A percentile compares a stretch with the other conserved stretches of the same genome.
phyloP scores from a whole-genome alignment of 2,113 vertebrate species.

The Thamnaconus septentrionalis region DNA sequence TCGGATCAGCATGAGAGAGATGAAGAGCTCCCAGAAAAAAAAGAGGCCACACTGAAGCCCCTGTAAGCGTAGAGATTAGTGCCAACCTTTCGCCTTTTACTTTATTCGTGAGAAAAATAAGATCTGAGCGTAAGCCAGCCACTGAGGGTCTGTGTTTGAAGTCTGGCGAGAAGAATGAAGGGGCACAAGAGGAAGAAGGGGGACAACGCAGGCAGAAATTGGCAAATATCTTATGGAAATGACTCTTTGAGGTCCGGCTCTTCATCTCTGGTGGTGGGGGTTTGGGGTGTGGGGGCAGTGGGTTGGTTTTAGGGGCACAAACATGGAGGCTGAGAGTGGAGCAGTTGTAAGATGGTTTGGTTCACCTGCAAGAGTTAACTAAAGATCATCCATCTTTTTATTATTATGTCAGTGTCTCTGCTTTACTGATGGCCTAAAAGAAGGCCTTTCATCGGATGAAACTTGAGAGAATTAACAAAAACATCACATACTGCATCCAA shows the following conservation, averaged over 20 bases:
- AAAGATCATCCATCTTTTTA: too few relatives aligned
- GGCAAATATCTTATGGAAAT: constrained; percentile 17
- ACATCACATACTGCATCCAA: too few relatives aligned
- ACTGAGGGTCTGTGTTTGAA: constrained; percentile 27
- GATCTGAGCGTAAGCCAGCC: constrained; percentile 34
- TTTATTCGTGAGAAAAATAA: constrained; percentile 40
- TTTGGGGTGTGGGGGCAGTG: neutral
- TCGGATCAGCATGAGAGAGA: constrained; percentile 24
- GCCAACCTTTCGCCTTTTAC: constrained; percentile 28
- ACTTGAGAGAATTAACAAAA: too few relatives aligned
- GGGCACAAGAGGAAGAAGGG: constrained; percentile 16
- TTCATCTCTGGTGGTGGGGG: constrained; percentile 1
- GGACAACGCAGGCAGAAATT: constrained; percentile 1
- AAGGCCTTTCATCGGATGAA: too few relatives aligned
- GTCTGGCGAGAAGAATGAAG: neutral
- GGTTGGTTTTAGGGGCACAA: neutral
- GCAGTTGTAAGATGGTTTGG: constrained; percentile 4
- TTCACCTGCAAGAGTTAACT: neutral
- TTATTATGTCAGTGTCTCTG: too few relatives aligned
- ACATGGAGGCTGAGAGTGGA: neutral
- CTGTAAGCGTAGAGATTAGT: constrained; percentile 36
- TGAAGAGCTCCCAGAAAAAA: constrained; percentile 30
- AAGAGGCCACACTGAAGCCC: constrained; percentile 24
- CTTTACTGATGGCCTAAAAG: too few relatives aligned
- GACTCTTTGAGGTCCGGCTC: constrained; percentile 6